phyloP scores from a whole-genome alignment of 2,113 vertebrate genomes.

The Trachemys scripta region DNA sequence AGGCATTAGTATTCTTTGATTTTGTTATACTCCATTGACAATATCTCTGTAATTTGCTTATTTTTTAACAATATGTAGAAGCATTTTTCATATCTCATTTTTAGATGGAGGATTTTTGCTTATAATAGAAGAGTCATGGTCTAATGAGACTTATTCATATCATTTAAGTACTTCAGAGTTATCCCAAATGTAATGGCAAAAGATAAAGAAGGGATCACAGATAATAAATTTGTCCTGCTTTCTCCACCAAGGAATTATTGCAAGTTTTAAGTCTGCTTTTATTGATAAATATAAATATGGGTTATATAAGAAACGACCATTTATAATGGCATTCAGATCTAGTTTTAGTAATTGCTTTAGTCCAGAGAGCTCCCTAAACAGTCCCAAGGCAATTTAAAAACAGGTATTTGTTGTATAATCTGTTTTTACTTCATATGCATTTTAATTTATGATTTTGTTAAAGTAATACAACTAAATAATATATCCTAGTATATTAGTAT shows the following conservation, averaged over 20 bases:
- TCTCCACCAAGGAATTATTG: slow-evolving; percentile 51
- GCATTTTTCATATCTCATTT: slow-evolving; percentile 20
- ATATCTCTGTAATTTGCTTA: slow-evolving; percentile 39
- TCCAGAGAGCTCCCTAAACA: slow-evolving; percentile 63
- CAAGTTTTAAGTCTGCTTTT: slow-evolving; percentile 71
- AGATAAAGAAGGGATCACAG: slow-evolving; percentile 61
- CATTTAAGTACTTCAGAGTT: slow-evolving; percentile 59
- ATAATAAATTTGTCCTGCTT: slow-evolving; percentile 62
- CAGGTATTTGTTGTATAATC: slow-evolving; percentile 69
- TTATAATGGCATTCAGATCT: slow-evolving; percentile 60
- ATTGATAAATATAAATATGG: slow-evolving; percentile 72
- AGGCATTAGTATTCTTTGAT: slow-evolving; percentile 24
- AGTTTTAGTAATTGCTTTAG: slow-evolving; percentile 69
- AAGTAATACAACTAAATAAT: slow-evolving; percentile 67
- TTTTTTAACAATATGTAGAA: slow-evolving; percentile 32
- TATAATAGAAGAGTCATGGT: slow-evolving; percentile 38
- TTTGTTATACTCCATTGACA: slow-evolving; percentile 13
- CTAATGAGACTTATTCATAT: slow-evolving; percentile 64
- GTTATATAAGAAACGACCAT: slow-evolving; percentile 67
- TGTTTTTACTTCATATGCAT: slow-evolving; percentile 63
- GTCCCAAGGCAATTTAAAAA: slow-evolving; percentile 60
- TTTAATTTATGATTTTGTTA: slow-evolving; percentile 76
- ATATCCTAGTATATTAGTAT: slow-evolving; percentile 34
- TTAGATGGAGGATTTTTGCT: slow-evolving; percentile 35
- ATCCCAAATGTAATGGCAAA: slow-evolving; percentile 55